Conservation (phyloP, 1,140 invertebrate genomes). For the Pararge aegeria region DNA sequence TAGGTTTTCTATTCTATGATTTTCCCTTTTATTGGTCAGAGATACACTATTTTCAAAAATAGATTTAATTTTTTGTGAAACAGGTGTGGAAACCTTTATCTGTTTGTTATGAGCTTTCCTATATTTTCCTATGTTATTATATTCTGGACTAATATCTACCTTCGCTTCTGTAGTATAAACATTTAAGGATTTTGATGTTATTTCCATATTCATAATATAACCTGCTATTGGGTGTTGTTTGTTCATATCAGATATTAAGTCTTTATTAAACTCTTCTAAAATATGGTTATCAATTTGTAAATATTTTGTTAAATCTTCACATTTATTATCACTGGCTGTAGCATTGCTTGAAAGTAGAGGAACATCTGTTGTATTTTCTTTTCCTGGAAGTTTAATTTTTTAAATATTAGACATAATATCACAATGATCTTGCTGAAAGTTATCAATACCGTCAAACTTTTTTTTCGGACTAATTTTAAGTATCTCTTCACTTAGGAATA, state of each 20-base stretch:
- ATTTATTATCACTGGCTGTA: not conserved
- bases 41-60: slow-evolving; percentile 30
- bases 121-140: slow-evolving; percentile 33
- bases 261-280: not conserved
- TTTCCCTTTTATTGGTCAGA: not conserved
- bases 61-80: slow-evolving; percentile 39
- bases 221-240: too few relatives aligned
- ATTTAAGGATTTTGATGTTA: too few relatives aligned
- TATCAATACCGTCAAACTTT: too few relatives aligned
- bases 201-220: too few relatives aligned
- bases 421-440: too few relatives aligned
- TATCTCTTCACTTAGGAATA: not conserved
- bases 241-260: not conserved
- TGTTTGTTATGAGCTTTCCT: slow-evolving; percentile 47
- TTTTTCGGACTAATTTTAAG: not conserved
- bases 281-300: not conserved
- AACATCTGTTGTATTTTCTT: not conserved
- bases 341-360: not conserved
- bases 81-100: slow-evolving; percentile 46
- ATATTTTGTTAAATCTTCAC: not conserved
- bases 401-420: too few relatives aligned
- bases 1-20: not conserved
- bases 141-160: not conserved
- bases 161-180: too few relatives aligned
- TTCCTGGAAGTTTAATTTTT: too few relatives aligned